Conservation (phyloP, 2,888 invertebrate genomes). For the Griposia aprilina region DNA sequence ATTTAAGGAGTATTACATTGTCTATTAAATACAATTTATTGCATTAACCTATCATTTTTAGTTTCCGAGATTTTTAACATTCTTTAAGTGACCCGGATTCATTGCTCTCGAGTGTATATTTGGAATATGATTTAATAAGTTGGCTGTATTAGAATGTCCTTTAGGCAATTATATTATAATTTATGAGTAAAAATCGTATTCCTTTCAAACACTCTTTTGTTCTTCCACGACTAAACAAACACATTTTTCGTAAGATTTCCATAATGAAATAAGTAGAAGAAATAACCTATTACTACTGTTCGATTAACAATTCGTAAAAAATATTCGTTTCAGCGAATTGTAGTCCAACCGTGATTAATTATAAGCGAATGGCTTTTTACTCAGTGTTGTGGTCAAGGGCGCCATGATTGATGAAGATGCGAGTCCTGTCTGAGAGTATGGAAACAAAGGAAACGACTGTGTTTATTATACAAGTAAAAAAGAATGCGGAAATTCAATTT, state of each 20-base stretch:
- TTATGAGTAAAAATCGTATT: background rate
- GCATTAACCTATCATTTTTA: no score
- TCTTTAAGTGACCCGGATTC: no score
- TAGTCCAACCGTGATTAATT: constrained; percentile 52
- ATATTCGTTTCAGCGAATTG: constrained; percentile 1
- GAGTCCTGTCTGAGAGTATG: background rate
- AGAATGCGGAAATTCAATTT: no score
- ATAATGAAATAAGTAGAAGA: background rate
- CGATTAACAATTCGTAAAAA: constrained; percentile 21
- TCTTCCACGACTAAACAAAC: background rate
- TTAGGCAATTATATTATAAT: background rate
- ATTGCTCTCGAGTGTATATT: no score
- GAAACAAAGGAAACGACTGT: background rate
- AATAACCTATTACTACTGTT: background rate
- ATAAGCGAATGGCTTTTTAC: constrained; percentile 25
- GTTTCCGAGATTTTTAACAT: no score
- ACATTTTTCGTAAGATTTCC: background rate
- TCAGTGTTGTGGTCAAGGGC: background rate
- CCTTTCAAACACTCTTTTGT: background rate
- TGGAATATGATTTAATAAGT: constrained; percentile 15
- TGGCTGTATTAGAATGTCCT: background rate
- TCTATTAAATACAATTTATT: no score
- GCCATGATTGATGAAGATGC: constrained; percentile 44
- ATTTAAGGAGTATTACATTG: no score
- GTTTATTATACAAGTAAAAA: no score